A percentile compares a stretch with the other conserved stretches of the same genome.
phyloP scores from a whole-genome alignment of 1,140 invertebrate genomes.

The Pararge aegeria region DNA sequence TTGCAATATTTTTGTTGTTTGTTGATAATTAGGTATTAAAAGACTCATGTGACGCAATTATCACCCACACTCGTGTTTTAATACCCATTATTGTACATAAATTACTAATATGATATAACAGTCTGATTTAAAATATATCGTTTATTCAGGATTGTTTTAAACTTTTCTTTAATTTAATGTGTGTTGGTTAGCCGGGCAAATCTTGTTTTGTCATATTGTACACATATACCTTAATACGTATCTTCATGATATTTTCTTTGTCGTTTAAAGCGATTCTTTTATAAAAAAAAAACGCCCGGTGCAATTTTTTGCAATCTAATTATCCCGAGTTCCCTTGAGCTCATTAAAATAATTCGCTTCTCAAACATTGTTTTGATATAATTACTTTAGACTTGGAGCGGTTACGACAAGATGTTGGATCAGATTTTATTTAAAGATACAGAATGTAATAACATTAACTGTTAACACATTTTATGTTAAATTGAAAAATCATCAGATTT shows the following conservation, averaged over 20 bases:
- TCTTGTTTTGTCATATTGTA: too few species aligned
- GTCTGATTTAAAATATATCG: too few species aligned
- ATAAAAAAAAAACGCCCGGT: constrained; percentile 17
- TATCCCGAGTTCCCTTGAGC: constrained; percentile 25
- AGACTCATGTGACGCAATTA: too few species aligned
- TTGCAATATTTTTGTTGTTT: too few species aligned
- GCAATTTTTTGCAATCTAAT: constrained; percentile 24
- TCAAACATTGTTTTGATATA: constrained; percentile 34
- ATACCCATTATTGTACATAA: too few species aligned
- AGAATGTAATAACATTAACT: neutral
- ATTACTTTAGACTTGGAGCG: constrained; percentile 27
- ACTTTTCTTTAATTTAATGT: too few species aligned
- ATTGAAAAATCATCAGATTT: neutral
- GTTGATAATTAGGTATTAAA: too few species aligned
- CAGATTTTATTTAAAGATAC: constrained; percentile 19
- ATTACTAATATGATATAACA: too few species aligned
- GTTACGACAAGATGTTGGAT: constrained; percentile 19
- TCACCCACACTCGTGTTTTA: too few species aligned
- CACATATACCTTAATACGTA: neutral
- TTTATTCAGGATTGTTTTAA: too few species aligned
- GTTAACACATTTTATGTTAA: constrained; percentile 4
- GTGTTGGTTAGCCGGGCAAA: too few species aligned
- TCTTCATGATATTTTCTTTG: neutral
- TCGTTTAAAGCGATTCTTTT: constrained; percentile 1
- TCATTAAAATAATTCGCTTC: constrained; percentile 38